Conservation (phyloP, 2,113 vertebrate genomes). For the Macheiramphus alcinus region DNA sequence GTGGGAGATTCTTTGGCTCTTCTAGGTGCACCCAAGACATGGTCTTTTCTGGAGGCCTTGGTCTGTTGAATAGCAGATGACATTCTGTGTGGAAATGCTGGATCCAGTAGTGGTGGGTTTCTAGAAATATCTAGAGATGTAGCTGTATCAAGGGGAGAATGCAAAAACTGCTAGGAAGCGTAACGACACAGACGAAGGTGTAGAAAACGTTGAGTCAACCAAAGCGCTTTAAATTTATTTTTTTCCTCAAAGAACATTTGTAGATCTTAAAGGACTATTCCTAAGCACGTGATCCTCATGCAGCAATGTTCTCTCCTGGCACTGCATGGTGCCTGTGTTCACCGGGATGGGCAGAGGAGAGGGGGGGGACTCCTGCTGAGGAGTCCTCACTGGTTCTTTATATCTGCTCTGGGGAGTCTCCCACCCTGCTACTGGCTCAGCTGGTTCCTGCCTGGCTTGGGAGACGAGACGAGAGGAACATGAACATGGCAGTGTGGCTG, state of each 20-base stretch:
- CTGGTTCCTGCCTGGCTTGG: not conserved
- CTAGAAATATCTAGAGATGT: not conserved
- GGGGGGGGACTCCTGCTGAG: not conserved
- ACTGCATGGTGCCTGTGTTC: not conserved
- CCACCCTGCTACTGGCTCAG: not conserved
- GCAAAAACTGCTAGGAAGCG: not conserved
- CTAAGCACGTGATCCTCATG: not conserved
- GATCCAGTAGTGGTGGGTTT: not conserved
- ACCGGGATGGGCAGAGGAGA: not conserved
- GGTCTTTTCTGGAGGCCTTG: not conserved
- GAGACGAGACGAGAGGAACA: not conserved
- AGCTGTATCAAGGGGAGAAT: not conserved
- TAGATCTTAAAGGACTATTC: not conserved
- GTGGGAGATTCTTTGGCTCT: not conserved
- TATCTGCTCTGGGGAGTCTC: not conserved
- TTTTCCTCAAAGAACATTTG: not conserved
- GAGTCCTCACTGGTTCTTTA: not conserved
- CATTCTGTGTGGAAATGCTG: not conserved
- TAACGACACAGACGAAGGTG: not conserved
- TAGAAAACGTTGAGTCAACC: not conserved
- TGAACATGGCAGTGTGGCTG: not conserved
- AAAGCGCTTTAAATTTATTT: not conserved
- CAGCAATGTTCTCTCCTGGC: not conserved
- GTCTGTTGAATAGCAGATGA: not conserved
- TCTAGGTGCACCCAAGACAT: not conserved